A percentile compares a stretch with the other conserved stretches of the same genome.
Conservation (phyloP, 1,140 invertebrate species). For the Cheumatopsyche charites region DNA sequence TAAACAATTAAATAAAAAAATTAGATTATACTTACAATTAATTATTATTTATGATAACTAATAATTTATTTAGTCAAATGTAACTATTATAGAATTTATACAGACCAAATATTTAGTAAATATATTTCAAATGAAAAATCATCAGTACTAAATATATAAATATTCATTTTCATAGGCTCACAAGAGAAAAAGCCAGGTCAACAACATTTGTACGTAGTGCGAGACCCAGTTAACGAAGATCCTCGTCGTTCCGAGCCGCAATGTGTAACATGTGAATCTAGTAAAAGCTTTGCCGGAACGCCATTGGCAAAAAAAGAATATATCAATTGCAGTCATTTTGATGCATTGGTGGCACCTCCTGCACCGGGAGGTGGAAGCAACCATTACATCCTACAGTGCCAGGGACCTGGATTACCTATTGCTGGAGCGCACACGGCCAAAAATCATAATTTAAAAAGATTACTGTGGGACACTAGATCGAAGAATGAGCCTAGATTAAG, state of each 20-base stretch:
- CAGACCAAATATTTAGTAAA: too few relatives aligned
- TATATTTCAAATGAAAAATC: too few relatives aligned
- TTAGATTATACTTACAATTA: too few relatives aligned
- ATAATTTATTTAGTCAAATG: too few relatives aligned
- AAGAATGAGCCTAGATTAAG: conserved; percentile 64
- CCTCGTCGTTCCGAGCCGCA: conserved; percentile 73
- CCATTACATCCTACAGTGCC: conserved; percentile 79
- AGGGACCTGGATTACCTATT: conserved; percentile 78
- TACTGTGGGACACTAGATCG: conserved; percentile 77
- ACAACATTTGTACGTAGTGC: conserved; percentile 83
- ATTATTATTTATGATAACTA: too few relatives aligned
- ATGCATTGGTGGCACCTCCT: conserved; percentile 69
- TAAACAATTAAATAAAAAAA: too few relatives aligned
- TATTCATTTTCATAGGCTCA: conserved; percentile 65
- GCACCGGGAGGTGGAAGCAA: conserved; percentile 62
- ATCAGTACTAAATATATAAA: too few relatives aligned
- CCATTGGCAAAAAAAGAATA: conserved; percentile 75
- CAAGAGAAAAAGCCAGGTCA: conserved; percentile 82
- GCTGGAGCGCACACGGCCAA: conserved; percentile 75
- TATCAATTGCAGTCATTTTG: conserved; percentile 81
- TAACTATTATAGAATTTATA: too few relatives aligned
- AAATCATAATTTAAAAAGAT: conserved; percentile 72
- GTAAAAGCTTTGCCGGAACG: not conserved
- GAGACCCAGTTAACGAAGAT: conserved; percentile 72
- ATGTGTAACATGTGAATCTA: conserved; percentile 80